Percentiles rank a stretch among this genome's conserved stretches.
Conservation (phyloP, 2,113 vertebrate species). For the Corvus hawaiiensis region DNA sequence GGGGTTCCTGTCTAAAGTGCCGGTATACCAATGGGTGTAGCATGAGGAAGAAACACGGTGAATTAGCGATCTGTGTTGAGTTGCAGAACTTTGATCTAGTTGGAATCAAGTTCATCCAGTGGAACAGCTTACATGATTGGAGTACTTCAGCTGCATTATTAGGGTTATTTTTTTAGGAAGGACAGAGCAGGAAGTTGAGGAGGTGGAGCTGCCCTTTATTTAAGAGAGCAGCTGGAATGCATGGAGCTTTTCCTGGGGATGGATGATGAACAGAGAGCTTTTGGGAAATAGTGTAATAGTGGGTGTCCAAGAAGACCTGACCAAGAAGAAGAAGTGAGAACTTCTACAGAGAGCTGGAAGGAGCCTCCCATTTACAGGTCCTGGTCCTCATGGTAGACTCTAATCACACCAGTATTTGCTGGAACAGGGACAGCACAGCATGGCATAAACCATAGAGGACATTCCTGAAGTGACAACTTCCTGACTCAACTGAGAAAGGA, state of each 20-base stretch:
- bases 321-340: neutral
- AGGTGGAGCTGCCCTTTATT: neutral
- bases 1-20: neutral
- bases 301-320: neutral
- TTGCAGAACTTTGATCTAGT: neutral
- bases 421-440: neutral
- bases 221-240: neutral
- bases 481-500: neutral
- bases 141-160: neutral
- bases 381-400: neutral
- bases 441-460: neutral
- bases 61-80: rapidly evolving
- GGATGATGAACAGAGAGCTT: neutral
- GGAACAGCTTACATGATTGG: neutral
- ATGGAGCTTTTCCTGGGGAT: neutral
- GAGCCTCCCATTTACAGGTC: neutral
- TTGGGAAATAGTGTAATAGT: neutral
- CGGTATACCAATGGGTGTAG: rapidly evolving
- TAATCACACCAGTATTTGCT: neutral
- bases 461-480: neutral
- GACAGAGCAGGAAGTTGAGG: neutral
- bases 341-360: neutral
- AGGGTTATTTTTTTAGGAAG: neutral
- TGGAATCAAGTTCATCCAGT: neutral
- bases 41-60: neutral